Evolutionary conservation across 30 jellyfish, hydroid and myxozoan genomes (phyloP).

Genomic region (Pseudorhiza aurosa): DNA sequence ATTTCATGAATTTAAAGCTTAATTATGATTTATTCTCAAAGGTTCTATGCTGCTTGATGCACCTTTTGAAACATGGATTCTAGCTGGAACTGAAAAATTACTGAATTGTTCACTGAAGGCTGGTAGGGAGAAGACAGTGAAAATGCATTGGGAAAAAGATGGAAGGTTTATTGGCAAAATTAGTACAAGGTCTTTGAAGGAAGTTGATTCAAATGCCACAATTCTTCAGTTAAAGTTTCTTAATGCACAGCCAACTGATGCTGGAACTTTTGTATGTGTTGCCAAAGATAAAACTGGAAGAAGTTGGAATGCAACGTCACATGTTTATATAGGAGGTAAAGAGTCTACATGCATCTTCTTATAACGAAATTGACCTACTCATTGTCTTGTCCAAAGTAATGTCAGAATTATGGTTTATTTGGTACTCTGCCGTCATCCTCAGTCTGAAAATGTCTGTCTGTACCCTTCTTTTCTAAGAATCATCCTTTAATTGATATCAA

Average conservation of each 20-base stretch:
- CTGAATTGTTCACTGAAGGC: constrained; percentile 5
- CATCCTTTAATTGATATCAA: too few relatives aligned
- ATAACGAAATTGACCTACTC: too few relatives aligned
- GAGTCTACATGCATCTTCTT: too few relatives aligned
- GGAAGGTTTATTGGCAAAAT: neutral
- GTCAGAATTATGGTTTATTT: too few relatives aligned
- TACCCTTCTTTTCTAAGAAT: too few relatives aligned
- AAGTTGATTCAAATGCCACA: neutral
- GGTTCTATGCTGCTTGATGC: neutral
- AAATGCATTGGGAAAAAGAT: constrained; percentile 11
- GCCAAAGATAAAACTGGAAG: neutral
- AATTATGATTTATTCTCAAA: neutral
- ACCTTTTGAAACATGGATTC: constrained; percentile 16
- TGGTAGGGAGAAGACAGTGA: neutral
- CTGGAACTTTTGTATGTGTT: neutral
- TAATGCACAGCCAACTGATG: neutral
- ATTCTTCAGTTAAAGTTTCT: neutral
- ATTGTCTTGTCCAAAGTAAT: too few relatives aligned
- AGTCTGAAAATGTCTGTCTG: too few relatives aligned
- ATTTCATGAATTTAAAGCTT: too few relatives aligned
- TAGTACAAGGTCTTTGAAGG: neutral
- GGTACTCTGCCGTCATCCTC: too few relatives aligned
- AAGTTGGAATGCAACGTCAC: neutral
- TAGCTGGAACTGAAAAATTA: neutral
- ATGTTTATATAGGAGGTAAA: constrained; percentile 20